Base-by-base conservation (phyloP, 2,113 vertebrate species). In the Hystrix brachyura region DNA sequence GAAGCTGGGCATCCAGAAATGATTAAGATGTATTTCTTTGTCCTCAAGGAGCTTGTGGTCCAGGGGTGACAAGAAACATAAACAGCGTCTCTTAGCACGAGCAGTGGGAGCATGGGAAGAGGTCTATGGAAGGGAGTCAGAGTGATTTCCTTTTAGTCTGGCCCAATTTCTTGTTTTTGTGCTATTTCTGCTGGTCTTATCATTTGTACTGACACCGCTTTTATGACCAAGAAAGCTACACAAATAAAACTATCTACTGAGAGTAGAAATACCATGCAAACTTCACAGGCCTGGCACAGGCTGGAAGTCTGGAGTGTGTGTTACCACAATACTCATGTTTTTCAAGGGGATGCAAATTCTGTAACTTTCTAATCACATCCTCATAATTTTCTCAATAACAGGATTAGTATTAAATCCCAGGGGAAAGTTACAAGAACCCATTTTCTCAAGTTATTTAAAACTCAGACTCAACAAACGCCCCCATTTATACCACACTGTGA, bases 371-470 rank as follows among this genome's bases (percentile, higher is more conserved):
- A 97, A 96, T 96, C 83, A 97, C 69, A 97, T 74, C 67, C 62
- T 93, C 81, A 53, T 71, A 96, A 96, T 97, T 96, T 97, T 97
- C 95, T 96, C 94, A 97, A 81, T 76, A 95, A 83, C 90, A 96
- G 96, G 91, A 97, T 97, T 98, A 96, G 96, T 94, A 55, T 89
- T 94, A 93, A 93, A 90, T 95, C 94, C 87, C 67, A 0, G 62
- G 94, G 87, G 95, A 81, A 72, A 88, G 90, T 96, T 79, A 64
- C 80, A 96, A 94, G 91, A 97, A 95, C 83, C 83, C 57, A 93
- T 97, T 97, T 97, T 94, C 89, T 97, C 94, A 97, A 97, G 91
- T 97, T 97, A 95, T 97, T 97, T 98, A 98, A 96, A 97, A 96
- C 79, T 91, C 89, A 97, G 89, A 80, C 57, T 95, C 23, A n/a